These are phyloP conservation scores for Dasysyrphus tricinctus DNA, from an alignment of 2,888 invertebrate genomes.

Conservation along the genomic window DNA sequence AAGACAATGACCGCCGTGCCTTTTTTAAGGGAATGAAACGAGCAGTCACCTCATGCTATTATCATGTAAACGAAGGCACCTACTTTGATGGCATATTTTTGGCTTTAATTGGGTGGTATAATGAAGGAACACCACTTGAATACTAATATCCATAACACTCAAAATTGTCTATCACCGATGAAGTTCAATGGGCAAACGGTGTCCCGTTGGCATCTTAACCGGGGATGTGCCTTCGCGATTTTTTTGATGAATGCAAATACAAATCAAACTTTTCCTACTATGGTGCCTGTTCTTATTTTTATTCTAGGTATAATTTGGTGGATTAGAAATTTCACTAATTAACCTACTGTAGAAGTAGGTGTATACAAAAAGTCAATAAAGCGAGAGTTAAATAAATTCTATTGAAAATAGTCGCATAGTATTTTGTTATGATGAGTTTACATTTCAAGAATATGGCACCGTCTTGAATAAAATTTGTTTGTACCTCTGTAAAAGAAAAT, in stretches of 20 bases:
- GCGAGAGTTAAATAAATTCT: neutral
- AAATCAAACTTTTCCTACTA: slow-evolving; percentile 2
- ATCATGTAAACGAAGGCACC: slow-evolving; percentile 13
- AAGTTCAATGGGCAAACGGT: slow-evolving; percentile 55
- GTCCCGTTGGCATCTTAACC: slow-evolving; percentile 13
- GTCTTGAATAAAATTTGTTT: too few relatives aligned
- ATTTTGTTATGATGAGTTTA: too few relatives aligned
- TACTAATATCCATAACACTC: slow-evolving; percentile 42
- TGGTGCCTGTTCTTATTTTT: slow-evolving; percentile 18
- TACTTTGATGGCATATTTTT: slow-evolving; percentile 5
- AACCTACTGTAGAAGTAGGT: slow-evolving; percentile 39
- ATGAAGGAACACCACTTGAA: slow-evolving; percentile 23
- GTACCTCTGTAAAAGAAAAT: too few relatives aligned
- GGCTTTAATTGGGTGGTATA: slow-evolving; percentile 27
- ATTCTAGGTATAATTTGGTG: neutral
- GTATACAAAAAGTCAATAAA: neutral
- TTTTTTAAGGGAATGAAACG: neutral
- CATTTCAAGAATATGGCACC: too few relatives aligned
- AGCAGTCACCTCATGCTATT: slow-evolving; percentile 14
- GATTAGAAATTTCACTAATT: slow-evolving; percentile 23
- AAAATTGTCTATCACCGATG: slow-evolving; percentile 35
- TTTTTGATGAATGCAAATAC: slow-evolving; percentile 30
- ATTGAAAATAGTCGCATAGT: too few relatives aligned
- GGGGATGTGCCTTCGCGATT: slow-evolving; percentile 1
- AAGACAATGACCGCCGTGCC: too few relatives aligned